phyloP scores from a whole-genome alignment of 1,140 invertebrate species.

The Nephotettix cincticeps region DNA sequence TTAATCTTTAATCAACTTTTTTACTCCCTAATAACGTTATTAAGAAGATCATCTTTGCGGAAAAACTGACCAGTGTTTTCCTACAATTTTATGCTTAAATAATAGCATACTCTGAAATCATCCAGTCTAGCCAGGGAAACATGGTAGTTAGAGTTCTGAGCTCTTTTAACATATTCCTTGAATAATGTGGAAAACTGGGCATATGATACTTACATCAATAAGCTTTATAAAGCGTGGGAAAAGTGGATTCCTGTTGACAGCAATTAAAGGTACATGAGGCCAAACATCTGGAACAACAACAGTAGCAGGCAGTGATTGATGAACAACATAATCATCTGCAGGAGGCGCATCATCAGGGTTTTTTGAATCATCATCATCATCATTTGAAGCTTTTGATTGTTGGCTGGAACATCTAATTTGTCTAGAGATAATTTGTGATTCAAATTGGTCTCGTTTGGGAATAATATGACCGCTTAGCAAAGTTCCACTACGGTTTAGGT shows the following conservation, averaged over 20 bases:
- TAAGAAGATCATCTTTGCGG: too few species aligned
- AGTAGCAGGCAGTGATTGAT: conserved; percentile 67
- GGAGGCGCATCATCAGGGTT: background rate
- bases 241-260: conserved; percentile 91
- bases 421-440: background rate
- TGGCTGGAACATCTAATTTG: background rate
- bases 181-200: too few species aligned
- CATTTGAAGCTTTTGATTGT: background rate
- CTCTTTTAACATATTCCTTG: too few species aligned
- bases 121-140: too few species aligned
- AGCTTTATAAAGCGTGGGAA: conserved; percentile 99
- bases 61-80: too few species aligned
- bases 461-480: too few species aligned
- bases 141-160: too few species aligned
- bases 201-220: conserved; percentile 72
- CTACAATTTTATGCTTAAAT: too few species aligned
- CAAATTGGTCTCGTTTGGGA: background rate
- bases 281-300: conserved; percentile 96
- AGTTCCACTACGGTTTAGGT: too few species aligned
- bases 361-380: background rate
- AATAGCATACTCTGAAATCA: too few species aligned
- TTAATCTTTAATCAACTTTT: too few species aligned
- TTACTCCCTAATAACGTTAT: too few species aligned
- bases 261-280: conserved; percentile 94
- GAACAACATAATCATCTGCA: conserved; percentile 15